These are phyloP conservation scores for Sitta carolinensis DNA, from an alignment of 2,797 vertebrate species.

Conservation along the genomic window DNA sequence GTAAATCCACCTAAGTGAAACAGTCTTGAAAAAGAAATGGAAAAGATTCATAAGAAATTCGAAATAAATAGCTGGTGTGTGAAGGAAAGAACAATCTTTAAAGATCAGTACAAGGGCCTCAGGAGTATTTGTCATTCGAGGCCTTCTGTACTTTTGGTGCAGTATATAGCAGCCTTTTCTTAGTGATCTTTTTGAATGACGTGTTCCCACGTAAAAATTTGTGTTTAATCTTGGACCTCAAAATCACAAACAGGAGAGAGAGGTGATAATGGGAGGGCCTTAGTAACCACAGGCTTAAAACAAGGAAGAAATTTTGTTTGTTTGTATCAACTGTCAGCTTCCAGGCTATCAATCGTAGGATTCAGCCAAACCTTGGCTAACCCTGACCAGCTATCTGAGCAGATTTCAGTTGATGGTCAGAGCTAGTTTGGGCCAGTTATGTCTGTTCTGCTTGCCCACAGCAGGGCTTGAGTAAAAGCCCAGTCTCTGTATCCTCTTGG, in stretches of 20 bases:
- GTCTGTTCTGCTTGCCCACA: neutral
- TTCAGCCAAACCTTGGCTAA: neutral
- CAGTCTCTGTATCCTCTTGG: neutral
- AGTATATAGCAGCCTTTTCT: neutral
- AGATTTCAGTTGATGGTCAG: neutral
- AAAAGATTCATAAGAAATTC: neutral
- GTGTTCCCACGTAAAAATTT: neutral
- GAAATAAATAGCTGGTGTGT: neutral
- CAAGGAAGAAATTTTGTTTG: neutral
- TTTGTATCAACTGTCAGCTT: neutral
- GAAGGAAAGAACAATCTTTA: neutral
- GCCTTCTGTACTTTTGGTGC: neutral
- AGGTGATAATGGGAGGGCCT: neutral
- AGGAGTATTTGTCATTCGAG: neutral
- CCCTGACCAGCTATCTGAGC: neutral
- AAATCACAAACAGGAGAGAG: neutral
- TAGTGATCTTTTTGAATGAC: neutral
- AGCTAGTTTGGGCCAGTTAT: neutral
- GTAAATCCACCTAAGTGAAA: neutral
- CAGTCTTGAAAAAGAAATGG: neutral
- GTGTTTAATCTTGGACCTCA: neutral
- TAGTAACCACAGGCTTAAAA: neutral
- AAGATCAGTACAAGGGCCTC: neutral
- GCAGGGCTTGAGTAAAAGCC: neutral
- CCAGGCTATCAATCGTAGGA: neutral